Percentiles rank a stretch among this genome's conserved stretches.
Evolutionary conservation across 2,113 vertebrate genomes (phyloP).

Genomic region (Epinephelus moara): DNA sequence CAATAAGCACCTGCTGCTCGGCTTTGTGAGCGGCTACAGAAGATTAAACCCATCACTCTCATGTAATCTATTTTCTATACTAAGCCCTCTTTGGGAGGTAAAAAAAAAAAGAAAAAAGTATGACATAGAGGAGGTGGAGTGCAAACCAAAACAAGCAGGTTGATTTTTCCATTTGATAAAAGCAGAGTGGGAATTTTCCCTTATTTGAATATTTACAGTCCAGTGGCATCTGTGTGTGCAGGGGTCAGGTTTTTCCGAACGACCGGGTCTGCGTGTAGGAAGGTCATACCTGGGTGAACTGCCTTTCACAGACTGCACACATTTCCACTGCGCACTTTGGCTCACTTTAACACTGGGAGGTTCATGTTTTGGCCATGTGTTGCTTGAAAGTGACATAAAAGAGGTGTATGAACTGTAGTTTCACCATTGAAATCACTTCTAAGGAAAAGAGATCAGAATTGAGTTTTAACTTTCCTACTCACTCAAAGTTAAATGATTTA

Average conservation of each 20-base stretch:
- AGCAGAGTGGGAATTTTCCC: constrained; percentile 58
- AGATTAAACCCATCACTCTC: constrained; percentile 26
- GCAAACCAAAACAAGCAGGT: constrained; percentile 77
- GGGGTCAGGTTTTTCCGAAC: constrained; percentile 72
- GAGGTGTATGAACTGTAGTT: not conserved
- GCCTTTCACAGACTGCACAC: constrained; percentile 27
- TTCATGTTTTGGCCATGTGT: not conserved
- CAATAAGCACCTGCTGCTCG: constrained; percentile 27
- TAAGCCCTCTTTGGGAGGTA: constrained; percentile 35
- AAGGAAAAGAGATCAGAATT: not conserved
- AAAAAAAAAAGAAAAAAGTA: not conserved
- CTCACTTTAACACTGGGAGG: not conserved
- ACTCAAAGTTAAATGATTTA: not conserved
- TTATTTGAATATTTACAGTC: constrained; percentile 76
- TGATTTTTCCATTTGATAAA: constrained; percentile 81
- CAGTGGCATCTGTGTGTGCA: constrained; percentile 59
- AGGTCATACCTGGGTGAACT: constrained; percentile 67
- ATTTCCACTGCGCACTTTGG: constrained; percentile 18
- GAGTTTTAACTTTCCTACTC: not conserved
- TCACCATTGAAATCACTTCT: not conserved
- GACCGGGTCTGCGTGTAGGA: constrained; percentile 41
- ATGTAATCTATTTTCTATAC: constrained; percentile 27
- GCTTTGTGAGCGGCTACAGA: constrained; percentile 3
- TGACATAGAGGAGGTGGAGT: constrained; percentile 37
- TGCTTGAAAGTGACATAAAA: not conserved